Evolutionary conservation across 1,140 invertebrate species (phyloP).

Genomic region (Tetragnatha versicolor): DNA sequence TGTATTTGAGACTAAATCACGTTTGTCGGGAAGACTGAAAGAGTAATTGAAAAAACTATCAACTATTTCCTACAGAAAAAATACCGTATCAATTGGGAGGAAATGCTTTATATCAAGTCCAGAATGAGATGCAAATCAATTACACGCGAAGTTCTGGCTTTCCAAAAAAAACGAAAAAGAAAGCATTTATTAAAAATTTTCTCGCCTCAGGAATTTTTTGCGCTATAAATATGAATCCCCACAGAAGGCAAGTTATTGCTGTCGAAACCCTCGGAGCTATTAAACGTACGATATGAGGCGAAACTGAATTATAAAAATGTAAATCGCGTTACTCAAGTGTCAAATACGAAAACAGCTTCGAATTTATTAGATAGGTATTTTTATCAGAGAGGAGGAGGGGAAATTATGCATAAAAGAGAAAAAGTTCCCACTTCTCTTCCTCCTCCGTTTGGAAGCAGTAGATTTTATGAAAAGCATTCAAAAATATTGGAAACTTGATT

Average conservation of each 20-base stretch:
- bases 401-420: constrained; percentile 34
- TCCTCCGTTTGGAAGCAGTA: neutral
- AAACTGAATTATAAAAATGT: constrained; percentile 46
- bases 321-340: constrained; percentile 30
- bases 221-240: constrained; percentile 27
- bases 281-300: constrained; percentile 6
- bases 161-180: neutral
- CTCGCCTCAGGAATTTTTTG: neutral
- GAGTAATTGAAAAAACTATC: no score
- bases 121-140: no score
- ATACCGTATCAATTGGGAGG: no score
- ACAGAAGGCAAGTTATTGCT: constrained; percentile 4
- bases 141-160: no score
- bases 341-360: constrained; percentile 43
- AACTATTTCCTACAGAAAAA: no score
- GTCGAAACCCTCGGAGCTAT: constrained; percentile 21
- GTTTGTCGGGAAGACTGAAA: no score
- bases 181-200: constrained; percentile 31
- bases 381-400: constrained; percentile 14
- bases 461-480: constrained; percentile 27
- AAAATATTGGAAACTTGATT: constrained; percentile 17
- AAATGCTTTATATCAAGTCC: no score
- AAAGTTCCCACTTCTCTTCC: constrained; percentile 20
- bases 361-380: constrained; percentile 41
- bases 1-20: no score